Conservation (phyloP, 2,888 invertebrate species). For the Brachyptera risi region DNA sequence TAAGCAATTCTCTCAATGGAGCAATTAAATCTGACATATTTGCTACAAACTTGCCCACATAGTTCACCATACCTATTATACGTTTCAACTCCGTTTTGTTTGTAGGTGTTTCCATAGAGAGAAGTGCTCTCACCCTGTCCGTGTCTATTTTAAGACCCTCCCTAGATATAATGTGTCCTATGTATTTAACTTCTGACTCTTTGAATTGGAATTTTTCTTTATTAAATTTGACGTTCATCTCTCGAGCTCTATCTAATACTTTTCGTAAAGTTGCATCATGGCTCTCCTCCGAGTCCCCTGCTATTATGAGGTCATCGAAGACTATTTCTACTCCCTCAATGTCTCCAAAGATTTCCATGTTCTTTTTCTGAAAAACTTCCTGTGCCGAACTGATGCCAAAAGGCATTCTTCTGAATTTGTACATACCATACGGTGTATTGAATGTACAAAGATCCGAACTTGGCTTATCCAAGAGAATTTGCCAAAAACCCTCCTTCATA, state of each 20-base stretch:
- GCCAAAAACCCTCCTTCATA: slow-evolving; percentile 27
- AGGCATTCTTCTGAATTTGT: slow-evolving; percentile 25
- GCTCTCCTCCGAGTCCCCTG: slow-evolving; percentile 26
- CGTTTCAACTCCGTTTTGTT: too few relatives aligned
- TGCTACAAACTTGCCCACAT: too few relatives aligned
- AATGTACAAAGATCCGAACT: slow-evolving; percentile 27
- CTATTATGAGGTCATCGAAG: slow-evolving; percentile 41
- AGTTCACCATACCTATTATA: too few relatives aligned
- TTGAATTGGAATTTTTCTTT: slow-evolving; percentile 12
- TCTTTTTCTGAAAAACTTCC: too few relatives aligned
- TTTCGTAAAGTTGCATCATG: slow-evolving; percentile 14
- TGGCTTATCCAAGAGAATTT: slow-evolving; percentile 24
- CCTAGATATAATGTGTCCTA: slow-evolving; percentile 36
- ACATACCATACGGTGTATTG: slow-evolving; percentile 29
- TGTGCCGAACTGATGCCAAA: slow-evolving; percentile 26
- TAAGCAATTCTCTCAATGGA: too few relatives aligned
- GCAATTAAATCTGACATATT: too few relatives aligned
- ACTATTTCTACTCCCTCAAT: slow-evolving; percentile 40
- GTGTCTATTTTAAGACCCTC: slow-evolving; percentile 35
- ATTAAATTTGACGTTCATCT: slow-evolving; percentile 37
- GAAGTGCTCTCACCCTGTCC: too few relatives aligned
- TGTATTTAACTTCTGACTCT: slow-evolving; percentile 36
- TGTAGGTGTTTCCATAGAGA: too few relatives aligned
- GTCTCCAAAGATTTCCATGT: slow-evolving; percentile 39
- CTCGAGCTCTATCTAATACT: slow-evolving; percentile 29